These are phyloP conservation scores for Todiramphus chloris DNA, from an alignment of 2,113 vertebrate genomes.

Conservation along the genomic window DNA sequence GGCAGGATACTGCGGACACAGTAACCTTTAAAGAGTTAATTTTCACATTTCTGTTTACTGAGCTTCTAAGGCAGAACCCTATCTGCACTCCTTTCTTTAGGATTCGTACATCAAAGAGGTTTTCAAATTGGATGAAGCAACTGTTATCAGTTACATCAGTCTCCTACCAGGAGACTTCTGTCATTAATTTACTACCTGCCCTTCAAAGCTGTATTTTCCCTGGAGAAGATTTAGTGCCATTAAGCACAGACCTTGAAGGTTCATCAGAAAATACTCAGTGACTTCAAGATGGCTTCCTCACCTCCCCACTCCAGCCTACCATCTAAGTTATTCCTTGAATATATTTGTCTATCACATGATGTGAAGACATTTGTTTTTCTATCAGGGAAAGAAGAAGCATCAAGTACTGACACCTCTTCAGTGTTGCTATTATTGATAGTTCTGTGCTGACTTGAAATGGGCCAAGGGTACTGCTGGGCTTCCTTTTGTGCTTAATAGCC, in stretches of 20 bases:
- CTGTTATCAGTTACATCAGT: background rate
- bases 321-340: background rate
- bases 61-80: background rate
- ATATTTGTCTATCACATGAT: background rate
- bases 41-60: background rate
- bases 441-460: background rate
- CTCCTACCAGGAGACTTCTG: background rate
- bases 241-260: background rate
- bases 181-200: background rate
- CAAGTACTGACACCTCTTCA: background rate
- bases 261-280: background rate
- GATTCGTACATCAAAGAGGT: background rate
- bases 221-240: background rate
- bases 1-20: background rate
- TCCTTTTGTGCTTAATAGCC: background rate
- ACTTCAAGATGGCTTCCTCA: background rate
- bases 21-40: background rate
- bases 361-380: background rate
- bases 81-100: background rate
- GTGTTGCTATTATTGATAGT: background rate
- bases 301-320: rapidly evolving
- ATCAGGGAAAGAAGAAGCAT: background rate
- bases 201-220: background rate
- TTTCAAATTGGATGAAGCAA: background rate
- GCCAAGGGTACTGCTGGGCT: background rate